Base-by-base conservation (phyloP, 35 echinoderm and acorn worm genomes). In the Apostichopus californicus region DNA sequence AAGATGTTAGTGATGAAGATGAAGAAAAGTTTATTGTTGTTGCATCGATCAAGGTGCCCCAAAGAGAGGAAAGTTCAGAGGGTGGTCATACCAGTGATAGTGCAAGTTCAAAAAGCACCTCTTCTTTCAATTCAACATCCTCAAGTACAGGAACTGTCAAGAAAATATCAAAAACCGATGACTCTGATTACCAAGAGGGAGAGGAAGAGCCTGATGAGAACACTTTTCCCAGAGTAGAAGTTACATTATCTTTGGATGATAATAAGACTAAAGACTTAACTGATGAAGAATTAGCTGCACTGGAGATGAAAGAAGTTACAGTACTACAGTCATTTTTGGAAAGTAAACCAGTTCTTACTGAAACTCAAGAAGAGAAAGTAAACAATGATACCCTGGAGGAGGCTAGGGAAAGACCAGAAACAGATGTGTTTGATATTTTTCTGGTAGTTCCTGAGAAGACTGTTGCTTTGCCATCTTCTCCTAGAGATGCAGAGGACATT, bases 401-500 rank as follows among this genome's bases (percentile, higher is more conserved):
- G n/a, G 8, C 15, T 59, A 58, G 13, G 5, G 4, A 85, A 60
- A 25, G 81, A 85, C 20, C 55, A 75, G 15, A 85, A 58, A 15
- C 81, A 58, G 81, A 61, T 5, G 23, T 85, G 23, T 85, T 61
- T 89, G 86, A 89, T 46, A 89, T 89, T 63, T 89, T 53, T 72
- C 60, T 89, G 46, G 15, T 72, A 66, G 86, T 89, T 34, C 86
- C 86, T 72, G 25, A 89, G 15, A 89, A 89, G 57, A 89, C 86
- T 34, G 57, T 14, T 59, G 18, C 55, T 85, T 52, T 85, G 18
- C 81, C 81, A 85, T 85, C 81, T 20, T 58, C 55, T 54, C 81
- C 81, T 54, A 18, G 55, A 59, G 81, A 17, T 58, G 81, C 54
- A 59, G 55, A 85, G 8, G 81, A 85, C 55, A 85, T 60, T 60